Base-by-base conservation (phyloP, 2,113 vertebrate species). In the Serilophus lunatus region DNA sequence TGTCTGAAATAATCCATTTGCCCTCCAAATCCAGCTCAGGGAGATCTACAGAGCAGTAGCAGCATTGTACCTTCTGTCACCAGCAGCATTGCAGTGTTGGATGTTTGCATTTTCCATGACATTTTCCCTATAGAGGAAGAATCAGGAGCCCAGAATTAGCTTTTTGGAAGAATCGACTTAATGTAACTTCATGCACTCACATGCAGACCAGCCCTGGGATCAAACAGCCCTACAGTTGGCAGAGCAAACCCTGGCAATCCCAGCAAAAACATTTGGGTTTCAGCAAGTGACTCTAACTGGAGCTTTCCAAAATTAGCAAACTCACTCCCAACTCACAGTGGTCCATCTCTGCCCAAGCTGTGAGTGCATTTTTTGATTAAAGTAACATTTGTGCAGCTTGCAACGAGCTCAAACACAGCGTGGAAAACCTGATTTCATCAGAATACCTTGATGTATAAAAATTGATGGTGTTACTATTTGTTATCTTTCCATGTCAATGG, bases 111-210 rank as follows among this genome's bases (percentile, higher is more conserved):
- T 71, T 64, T 11, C 45, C 51, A 17, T 11, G 18, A 1, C 2
- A 15, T 70, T 60, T 88, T 68, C 47, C 40, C 9, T 11, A 6
- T 31, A 40, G 17, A 49, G 45, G 5, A 69, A 61, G 76, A 60
- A 49, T 12, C 18, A 23, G 40, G 24, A 85, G n/a, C 56, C 56
- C 74, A 63, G 35, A 42, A 61, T 53, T 8, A 31, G 6, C 68
- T 53, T 10, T 77, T 51, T 35, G 53, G 35, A 33, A 42, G 50
- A 31, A 8, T 4, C 84, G 10, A 18, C 42, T 81, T 33, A 14
- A 1, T 7, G 28, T 9, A 44, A 28, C 7, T 61, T 36, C 4
- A 0, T 3, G 10, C 9, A 6, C 10, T 16, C 31, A 6, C 2
- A 0, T 22, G 31, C 26, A 38, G 35, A 40, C n/a, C 18, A 38